Percentiles rank a stretch among this genome's conserved stretches.
Evolutionary conservation across 1,140 invertebrate species (phyloP).

Genomic region (Telenomus remus): DNA sequence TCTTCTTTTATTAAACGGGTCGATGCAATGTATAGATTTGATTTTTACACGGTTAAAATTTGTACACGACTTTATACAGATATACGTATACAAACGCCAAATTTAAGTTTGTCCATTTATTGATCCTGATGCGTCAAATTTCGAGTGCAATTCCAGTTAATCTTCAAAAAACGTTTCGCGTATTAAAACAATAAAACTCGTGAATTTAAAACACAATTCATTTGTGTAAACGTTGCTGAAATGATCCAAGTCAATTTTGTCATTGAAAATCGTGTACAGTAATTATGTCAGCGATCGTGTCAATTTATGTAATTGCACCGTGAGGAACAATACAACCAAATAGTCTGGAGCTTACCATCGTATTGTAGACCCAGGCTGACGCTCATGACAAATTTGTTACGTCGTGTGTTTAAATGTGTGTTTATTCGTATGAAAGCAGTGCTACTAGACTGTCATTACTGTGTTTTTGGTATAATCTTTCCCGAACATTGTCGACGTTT

Average conservation of each 20-base stretch:
- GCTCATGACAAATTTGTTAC: slow-evolving; percentile 25
- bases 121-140: neutral
- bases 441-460: slow-evolving; percentile 23
- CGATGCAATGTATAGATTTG: too few relatives aligned
- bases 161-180: neutral
- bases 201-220: neutral
- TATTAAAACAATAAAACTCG: neutral
- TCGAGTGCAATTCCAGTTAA: neutral
- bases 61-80: too few relatives aligned
- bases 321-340: slow-evolving; percentile 42
- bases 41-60: too few relatives aligned
- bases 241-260: slow-evolving; percentile 26
- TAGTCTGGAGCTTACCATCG: slow-evolving; percentile 27
- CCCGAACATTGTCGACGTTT: too few relatives aligned
- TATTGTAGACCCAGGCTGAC: slow-evolving; percentile 22
- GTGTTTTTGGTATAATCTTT: slow-evolving; percentile 3
- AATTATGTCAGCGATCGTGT: slow-evolving; percentile 36
- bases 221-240: slow-evolving; percentile 5
- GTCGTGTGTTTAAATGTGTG: slow-evolving; percentile 20
- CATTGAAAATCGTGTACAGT: slow-evolving; percentile 35
- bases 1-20: too few relatives aligned
- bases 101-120: neutral
- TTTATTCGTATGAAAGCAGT: slow-evolving; percentile 35
- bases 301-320: slow-evolving; percentile 48
- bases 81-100: slow-evolving; percentile 1